Conservation (phyloP, 2,888 invertebrate species). For the Eilema sororculum region DNA sequence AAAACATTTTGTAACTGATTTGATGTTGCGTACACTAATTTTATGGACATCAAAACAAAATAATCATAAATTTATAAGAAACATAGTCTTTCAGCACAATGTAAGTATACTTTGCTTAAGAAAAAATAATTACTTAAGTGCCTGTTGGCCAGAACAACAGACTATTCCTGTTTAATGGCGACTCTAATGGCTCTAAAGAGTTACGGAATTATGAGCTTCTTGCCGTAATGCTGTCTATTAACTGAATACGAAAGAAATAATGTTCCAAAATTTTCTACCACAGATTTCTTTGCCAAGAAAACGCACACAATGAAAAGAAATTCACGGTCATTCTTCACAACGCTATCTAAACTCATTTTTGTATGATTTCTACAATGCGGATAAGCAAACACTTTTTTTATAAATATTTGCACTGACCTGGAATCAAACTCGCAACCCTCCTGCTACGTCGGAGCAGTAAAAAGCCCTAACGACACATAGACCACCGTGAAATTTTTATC, state of each 20-base stretch:
- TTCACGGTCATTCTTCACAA: too few relatives aligned
- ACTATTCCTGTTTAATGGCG: constrained; percentile 11
- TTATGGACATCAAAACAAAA: background rate
- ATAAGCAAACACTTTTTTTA: too few relatives aligned
- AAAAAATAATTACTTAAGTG: constrained; percentile 12
- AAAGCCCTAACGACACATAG: too few relatives aligned
- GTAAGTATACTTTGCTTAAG: background rate
- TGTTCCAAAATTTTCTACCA: background rate
- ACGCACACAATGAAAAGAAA: background rate
- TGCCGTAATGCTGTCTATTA: background rate
- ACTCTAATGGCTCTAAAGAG: constrained; percentile 11
- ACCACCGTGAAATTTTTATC: background rate
- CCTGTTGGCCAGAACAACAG: background rate
- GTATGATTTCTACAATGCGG: too few relatives aligned
- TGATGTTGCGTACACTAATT: too few relatives aligned
- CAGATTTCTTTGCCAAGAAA: background rate
- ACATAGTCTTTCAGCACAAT: background rate
- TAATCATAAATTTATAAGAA: background rate
- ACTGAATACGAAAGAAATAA: background rate
- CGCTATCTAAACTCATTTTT: too few relatives aligned
- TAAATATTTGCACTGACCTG: too few relatives aligned
- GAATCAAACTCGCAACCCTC: too few relatives aligned
- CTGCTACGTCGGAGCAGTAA: too few relatives aligned
- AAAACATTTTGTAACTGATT: too few relatives aligned
- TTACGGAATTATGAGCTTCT: constrained; percentile 10